Base-by-base conservation (phyloP, 2,797 vertebrate genomes). In the Anguilla anguilla region DNA sequence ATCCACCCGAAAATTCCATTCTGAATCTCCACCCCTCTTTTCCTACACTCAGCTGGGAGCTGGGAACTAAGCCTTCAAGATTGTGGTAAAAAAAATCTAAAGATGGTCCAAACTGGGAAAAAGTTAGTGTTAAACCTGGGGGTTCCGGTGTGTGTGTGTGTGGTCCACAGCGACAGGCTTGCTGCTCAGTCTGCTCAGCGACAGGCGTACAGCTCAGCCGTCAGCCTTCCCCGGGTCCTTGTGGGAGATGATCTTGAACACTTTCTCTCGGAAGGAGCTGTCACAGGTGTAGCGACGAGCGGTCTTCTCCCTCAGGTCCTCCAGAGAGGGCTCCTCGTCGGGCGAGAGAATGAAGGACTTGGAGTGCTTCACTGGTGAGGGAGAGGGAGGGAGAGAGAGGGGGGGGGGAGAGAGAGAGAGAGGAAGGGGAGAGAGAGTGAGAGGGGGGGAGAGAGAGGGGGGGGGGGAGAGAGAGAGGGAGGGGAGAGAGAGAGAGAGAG, bases 301-400 rank as follows among this genome's bases (percentile, higher is more conserved):
- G 19, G 97, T 95, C 87, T 97, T 95, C 87, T 97, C 97, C 92
- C 96, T 96, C 91, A 98, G 95, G 83, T 97, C 97, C 90, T 98
- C 97, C 15, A 97, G 94, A 90, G 94, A 96, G 91, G 93, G 91
- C 82, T 93, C 92, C 28, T 97, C 97, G 0, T 92, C 35, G 0
- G 92, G 94, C 0, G 96, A 92, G 6, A 96, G 94, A 51, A 96
- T 96, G 88, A 98, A 98, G 0, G 98, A 99, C 93, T 97, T 97
- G 1, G 98, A 98, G 64, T 98, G 98, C 93, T 97, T 97, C 91
- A 98, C 98, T 99, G 96, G 49, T 9, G 55, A 5, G 35, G 1
- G 39, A 19, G 13, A 17, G 0, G 3, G 43, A 28, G n/a, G 61
- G 22, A 2, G 59, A 17, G 39, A 46, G 1, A 5, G 59, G 22